Conservation (phyloP, 2,113 vertebrate species). For the Psammodynastes pulverulentus region DNA sequence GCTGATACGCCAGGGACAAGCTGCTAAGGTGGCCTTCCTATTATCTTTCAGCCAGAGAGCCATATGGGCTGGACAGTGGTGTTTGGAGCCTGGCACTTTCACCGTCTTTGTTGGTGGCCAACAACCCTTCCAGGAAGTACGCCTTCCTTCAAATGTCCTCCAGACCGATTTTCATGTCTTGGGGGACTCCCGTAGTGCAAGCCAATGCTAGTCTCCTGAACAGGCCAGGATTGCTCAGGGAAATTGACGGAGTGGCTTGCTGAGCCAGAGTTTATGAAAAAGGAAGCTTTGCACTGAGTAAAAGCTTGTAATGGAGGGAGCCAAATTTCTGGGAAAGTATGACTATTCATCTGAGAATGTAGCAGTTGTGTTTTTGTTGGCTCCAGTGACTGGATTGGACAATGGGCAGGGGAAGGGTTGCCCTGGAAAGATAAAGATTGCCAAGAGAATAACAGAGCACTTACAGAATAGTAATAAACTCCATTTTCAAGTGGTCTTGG, state of each 20-base stretch:
- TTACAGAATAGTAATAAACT: neutral
- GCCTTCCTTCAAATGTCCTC: constrained; percentile 45
- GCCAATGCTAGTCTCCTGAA: neutral
- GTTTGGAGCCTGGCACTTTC: constrained; percentile 54
- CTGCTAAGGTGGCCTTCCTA: constrained; percentile 52
- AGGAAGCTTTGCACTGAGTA: neutral
- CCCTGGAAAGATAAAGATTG: neutral
- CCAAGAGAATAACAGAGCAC: neutral
- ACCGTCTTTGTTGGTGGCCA: constrained; percentile 59
- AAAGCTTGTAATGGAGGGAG: no score
- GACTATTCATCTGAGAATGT: no score
- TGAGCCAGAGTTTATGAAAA: no score
- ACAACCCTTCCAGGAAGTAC: constrained; percentile 47
- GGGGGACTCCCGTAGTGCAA: neutral
- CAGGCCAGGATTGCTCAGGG: fast-evolving
- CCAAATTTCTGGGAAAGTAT: no score
- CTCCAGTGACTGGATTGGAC: neutral
- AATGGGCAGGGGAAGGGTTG: no score
- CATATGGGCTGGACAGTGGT: constrained; percentile 53
- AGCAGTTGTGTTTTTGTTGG: neutral
- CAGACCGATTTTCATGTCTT: neutral
- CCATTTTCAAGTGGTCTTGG: neutral
- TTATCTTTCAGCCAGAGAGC: constrained; percentile 48
- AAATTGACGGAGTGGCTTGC: neutral
- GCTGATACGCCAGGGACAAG: fast-evolving